Evolutionary conservation across 2,888 invertebrate genomes (phyloP).

Genomic region (Seira ritae): DNA sequence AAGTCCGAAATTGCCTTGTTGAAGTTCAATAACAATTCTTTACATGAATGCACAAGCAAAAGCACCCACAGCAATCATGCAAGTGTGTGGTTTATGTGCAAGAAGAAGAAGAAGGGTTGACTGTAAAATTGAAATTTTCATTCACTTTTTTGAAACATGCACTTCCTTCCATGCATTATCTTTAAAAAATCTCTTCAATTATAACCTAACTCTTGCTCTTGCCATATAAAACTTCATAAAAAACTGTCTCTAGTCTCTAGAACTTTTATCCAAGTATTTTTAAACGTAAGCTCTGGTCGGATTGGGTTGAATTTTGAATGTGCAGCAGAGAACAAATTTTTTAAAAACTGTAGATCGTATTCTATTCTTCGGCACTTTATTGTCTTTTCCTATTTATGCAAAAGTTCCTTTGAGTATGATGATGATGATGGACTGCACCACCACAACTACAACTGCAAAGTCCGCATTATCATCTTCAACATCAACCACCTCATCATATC

Average conservation of each 20-base stretch:
- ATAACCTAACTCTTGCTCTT: neutral
- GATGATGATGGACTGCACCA: too few species aligned
- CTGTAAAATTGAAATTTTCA: neutral
- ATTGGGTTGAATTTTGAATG: neutral
- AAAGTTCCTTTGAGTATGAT: too few species aligned
- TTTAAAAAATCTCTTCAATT: conserved; percentile 5
- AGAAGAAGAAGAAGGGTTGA: neutral
- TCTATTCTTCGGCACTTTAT: neutral
- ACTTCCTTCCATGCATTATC: neutral
- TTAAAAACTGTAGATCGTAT: neutral
- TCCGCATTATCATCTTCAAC: conserved; percentile 20
- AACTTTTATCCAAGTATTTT: neutral
- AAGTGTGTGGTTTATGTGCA: conserved; percentile 11
- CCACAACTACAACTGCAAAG: too few species aligned
- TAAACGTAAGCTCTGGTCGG: neutral
- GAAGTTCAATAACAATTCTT: conserved; percentile 36
- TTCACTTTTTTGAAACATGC: neutral
- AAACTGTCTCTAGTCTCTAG: too few species aligned
- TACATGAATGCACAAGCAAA: neutral
- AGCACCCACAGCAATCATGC: neutral
- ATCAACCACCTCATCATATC: conserved; percentile 6
- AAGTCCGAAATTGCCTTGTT: conserved; percentile 16
- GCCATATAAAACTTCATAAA: neutral
- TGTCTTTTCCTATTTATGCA: neutral
- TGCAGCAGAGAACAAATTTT: neutral